Evolutionary conservation across 2,888 invertebrate species (phyloP).

Genomic region (Sussaba pulchella): DNA sequence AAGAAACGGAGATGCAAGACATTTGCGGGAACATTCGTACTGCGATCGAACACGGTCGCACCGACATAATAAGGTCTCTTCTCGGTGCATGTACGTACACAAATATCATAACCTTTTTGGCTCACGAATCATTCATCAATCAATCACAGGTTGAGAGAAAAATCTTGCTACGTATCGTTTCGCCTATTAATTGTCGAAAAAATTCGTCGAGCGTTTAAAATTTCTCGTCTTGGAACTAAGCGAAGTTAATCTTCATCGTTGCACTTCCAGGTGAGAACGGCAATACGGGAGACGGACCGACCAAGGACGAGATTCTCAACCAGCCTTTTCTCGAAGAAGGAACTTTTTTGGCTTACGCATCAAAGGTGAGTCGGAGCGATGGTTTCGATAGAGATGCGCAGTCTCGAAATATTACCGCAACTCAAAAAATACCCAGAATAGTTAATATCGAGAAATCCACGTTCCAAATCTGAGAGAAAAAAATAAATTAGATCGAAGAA

Average conservation of each 20-base stretch:
- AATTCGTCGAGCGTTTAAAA: neutral
- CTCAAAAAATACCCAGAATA: no score
- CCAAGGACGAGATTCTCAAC: conserved; percentile 84
- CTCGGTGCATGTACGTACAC: conserved; percentile 85
- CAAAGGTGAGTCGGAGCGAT: conserved; percentile 83
- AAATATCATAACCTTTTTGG: conserved; percentile 65
- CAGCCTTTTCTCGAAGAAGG: conserved; percentile 85
- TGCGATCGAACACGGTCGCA: conserved; percentile 86
- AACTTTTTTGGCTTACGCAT: conserved; percentile 86
- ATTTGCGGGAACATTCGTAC: conserved; percentile 85
- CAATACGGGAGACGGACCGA: conserved; percentile 80
- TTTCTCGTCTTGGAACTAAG: neutral
- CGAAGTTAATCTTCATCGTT: neutral
- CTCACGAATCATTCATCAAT: conserved; percentile 35
- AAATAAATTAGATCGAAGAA: no score
- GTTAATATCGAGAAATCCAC: no score
- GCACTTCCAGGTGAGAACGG: conserved; percentile 80
- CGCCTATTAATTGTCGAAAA: conserved; percentile 6
- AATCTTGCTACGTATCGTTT: conserved; percentile 21
- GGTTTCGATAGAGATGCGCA: no score
- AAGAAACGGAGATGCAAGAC: conserved; percentile 82
- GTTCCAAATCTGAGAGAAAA: no score
- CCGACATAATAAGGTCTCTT: conserved; percentile 86
- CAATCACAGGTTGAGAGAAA: neutral
- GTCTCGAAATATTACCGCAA: no score